Evolutionary conservation across 2,113 vertebrate genomes (phyloP).

Genomic region (Ovis canadensis): DNA sequence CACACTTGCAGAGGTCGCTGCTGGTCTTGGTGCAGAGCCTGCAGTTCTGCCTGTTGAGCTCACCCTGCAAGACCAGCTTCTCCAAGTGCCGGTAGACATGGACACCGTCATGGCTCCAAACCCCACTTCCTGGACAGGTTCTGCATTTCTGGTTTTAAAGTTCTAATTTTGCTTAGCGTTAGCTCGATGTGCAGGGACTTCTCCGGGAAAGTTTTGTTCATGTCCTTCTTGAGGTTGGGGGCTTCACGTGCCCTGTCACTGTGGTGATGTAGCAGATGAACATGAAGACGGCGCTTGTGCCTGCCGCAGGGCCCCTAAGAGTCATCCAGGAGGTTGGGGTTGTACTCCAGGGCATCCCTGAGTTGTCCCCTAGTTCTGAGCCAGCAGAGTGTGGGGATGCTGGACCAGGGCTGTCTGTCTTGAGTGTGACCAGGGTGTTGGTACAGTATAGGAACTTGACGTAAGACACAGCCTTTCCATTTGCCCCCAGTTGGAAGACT

Average conservation of each 20-base stretch:
- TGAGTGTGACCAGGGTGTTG: conserved; percentile 90
- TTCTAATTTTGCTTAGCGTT: conserved; percentile 95
- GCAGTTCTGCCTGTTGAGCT: conserved; percentile 94
- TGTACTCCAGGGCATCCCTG: conserved; percentile 87
- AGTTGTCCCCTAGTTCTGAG: conserved; percentile 78
- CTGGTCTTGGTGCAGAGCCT: conserved; percentile 98
- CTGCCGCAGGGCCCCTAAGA: conserved; percentile 98
- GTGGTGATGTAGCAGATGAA: conserved; percentile 98
- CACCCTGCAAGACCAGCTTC: conserved; percentile 94
- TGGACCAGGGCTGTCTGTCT: conserved; percentile 84
- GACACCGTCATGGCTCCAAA: conserved; percentile 91
- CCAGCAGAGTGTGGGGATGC: conserved; percentile 77
- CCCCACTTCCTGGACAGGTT: conserved; percentile 88
- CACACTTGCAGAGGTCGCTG: conserved; percentile 93
- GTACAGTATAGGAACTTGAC: conserved; percentile 94
- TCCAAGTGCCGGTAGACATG: conserved; percentile 98
- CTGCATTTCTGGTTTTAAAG: conserved; percentile 94
- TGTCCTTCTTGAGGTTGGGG: conserved; percentile 97
- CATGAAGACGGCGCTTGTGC: conserved; percentile 93
- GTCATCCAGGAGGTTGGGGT: conserved; percentile 93
- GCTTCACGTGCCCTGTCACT: conserved; percentile 96
- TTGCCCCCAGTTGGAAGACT: conserved; percentile 90
- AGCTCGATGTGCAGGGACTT: conserved; percentile 96
- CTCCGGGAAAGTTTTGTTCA: conserved; percentile 97
- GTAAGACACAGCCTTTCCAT: conserved; percentile 95